Base-by-base conservation (phyloP, 2,888 invertebrate genomes). In the Amphipoea lucens region DNA sequence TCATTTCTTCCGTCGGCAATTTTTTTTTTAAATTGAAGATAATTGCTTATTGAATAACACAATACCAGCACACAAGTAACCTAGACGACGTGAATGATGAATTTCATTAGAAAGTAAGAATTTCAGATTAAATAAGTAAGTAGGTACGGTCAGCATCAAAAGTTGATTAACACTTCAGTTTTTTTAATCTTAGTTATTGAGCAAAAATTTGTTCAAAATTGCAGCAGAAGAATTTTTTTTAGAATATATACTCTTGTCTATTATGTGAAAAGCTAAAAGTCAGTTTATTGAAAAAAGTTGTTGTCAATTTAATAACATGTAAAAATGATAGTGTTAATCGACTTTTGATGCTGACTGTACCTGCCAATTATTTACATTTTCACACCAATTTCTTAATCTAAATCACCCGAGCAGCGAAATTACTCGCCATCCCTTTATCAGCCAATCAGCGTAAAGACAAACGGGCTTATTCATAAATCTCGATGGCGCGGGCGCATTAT, bases 391-490 rank as follows among this genome's bases (percentile, higher is more conserved):
- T 83, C 82, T 79, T 86, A 85, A 89, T 87, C 85, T 84, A 83
- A 86, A 82, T 78, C 81, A 85, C 89, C 80, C 81, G 74, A 82
- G 77, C 83, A 79, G 74, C 78, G 88, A 92, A 94, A 92, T 94
- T 92, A 91, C 91, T 90, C 87, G 83, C 88, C 90, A 86, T 88
- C 88, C 91, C 91, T 94, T 95, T 96, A 96, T 96, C 95, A 92
- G 92, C 92, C 95, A 94, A 95, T 95, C 95, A 96, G 92, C 93
- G 94, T 93, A 94, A 93, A 94, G 92, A 94, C 93, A 93, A 91
- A 91, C 92, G 92, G 92, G 95, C 94, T 96, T 96, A 96, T 96
- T 95, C 96, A 96, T 96, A 96, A 96, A 96, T 96, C 96, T 95
- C 92, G 80, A 85, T 88, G 90, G 92, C 87, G 95, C 95, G 95